Evolutionary conservation across 2,113 vertebrate genomes (phyloP), one percentile per base, ranked within the genome.

Genomic region (Trogon melanurus): DNA sequence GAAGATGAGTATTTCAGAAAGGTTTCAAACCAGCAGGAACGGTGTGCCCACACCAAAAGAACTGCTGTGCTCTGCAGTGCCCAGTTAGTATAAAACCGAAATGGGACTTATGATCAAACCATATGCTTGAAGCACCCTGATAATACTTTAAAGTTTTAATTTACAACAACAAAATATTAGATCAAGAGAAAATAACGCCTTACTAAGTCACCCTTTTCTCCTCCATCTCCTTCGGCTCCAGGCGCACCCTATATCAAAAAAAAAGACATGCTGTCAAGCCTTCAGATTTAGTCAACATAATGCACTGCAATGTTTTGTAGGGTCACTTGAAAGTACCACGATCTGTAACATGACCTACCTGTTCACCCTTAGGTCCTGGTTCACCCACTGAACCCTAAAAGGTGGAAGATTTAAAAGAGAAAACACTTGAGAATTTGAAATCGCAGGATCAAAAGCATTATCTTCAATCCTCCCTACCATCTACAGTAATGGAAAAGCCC

Each of bases 191-290:
- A 87, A 88, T 41, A 38, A 64, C 1, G 9, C 54, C 99, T 99
- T 98, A 99, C 99, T 86, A 97, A 81, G 38, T 99, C 99, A 66
- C 99, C 99, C 97, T 98, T 99, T 82, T 98, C 98, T 97, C 99
- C 99, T 93, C 98, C 89, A 95, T 98, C 98, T 94, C 99, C 99
- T 97, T 99, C 99, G 96, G 98, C 98, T 96, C 99, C 99, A 98
- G 98, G 96, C 29, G 44, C 86, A 92, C 99, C 99, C 99, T 99
- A 62, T 60, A 94, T 88, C 11, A 96, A 95, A 72, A 56, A 41
- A 58, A 85, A 69, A 91, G 69, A 96, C 9, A 34, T 73, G 29
- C 78, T 71, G 25, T 95, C 30, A 95, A 41, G 50, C 41, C 29
- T 74, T 65, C 48, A 50, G 5, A 47, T 60, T 61, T 54, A 75